A percentile compares a stretch with the other conserved stretches of the same genome.
Conservation (phyloP, 2,113 vertebrate genomes). For the Chaetura pelagica region DNA sequence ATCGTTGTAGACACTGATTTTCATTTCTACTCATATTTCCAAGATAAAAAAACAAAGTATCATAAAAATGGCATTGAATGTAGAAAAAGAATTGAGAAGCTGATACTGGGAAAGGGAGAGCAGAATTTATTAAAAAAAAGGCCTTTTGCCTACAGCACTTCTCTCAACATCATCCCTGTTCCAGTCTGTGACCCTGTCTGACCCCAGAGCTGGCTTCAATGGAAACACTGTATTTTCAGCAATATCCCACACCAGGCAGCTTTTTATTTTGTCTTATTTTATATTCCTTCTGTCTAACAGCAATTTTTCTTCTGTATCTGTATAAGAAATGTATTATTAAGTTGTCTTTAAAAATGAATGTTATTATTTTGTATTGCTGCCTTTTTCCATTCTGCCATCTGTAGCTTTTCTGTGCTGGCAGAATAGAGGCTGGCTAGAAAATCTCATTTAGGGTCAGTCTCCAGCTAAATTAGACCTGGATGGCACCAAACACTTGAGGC, state of each 20-base stretch:
- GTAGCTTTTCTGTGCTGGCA: not conserved
- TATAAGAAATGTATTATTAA: not conserved
- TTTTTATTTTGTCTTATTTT: not conserved
- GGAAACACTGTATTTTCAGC: not conserved
- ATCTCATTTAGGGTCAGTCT: constrained; percentile 17
- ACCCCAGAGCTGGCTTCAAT: not conserved
- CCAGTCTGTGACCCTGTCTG: not conserved
- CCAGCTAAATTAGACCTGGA: not conserved
- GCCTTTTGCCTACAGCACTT: not conserved
- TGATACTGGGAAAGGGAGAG: not conserved
- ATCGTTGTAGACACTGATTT: not conserved
- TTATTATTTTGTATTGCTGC: not conserved
- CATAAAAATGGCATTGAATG: not conserved
- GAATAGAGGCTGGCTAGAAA: not conserved
- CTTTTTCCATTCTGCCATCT: not conserved
- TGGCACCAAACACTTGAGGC: not conserved
- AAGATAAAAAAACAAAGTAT: not conserved
- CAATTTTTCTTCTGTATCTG: not conserved
- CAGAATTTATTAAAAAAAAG: not conserved
- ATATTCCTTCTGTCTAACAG: not conserved
- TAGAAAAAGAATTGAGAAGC: not conserved
- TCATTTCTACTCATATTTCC: not conserved
- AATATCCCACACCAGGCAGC: not conserved
- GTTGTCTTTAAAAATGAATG: not conserved
- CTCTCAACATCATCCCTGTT: not conserved